Percentiles rank a stretch among this genome's conserved stretches.
Conservation (phyloP, 2,888 invertebrate genomes). For the Tetramorium bicarinatum region DNA sequence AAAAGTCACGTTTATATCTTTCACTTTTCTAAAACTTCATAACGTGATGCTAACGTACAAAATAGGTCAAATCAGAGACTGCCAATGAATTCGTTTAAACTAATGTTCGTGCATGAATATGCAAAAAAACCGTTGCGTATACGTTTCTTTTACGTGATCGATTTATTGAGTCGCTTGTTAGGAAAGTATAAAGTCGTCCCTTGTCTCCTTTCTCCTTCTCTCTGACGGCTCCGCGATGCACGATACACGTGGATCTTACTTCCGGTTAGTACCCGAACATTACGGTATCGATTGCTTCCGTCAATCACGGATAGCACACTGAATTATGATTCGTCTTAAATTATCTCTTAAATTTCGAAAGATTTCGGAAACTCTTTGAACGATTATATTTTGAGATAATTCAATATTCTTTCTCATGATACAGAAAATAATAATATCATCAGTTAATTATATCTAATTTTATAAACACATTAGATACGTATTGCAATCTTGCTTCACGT, state of each 20-base stretch:
- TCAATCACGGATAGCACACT: constrained; percentile 63
- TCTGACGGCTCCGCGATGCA: constrained; percentile 71
- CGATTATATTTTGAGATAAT: not conserved
- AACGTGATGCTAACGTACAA: not conserved
- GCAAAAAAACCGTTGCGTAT: constrained; percentile 66
- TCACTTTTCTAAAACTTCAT: not conserved
- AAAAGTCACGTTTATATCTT: not conserved
- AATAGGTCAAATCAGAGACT: constrained; percentile 5
- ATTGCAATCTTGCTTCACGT: not conserved
- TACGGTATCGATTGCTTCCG: constrained; percentile 83
- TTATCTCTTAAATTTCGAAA: not conserved
- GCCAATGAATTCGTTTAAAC: constrained; percentile 43
- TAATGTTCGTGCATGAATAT: constrained; percentile 66
- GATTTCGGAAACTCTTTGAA: not conserved
- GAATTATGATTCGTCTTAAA: constrained; percentile 19
- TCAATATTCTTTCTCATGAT: not conserved
- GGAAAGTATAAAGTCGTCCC: constrained; percentile 74
- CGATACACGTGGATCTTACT: constrained; percentile 78
- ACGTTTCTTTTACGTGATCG: constrained; percentile 80
- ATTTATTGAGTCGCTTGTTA: constrained; percentile 76
- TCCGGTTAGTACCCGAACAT: constrained; percentile 81
- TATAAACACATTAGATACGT: not conserved
- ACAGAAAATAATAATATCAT: not conserved
- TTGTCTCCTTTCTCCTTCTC: constrained; percentile 57
- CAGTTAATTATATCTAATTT: not conserved